Evolutionary conservation across 92 coral and sea anemone species (phyloP).

Genomic region (Virgularia gustaviana): DNA sequence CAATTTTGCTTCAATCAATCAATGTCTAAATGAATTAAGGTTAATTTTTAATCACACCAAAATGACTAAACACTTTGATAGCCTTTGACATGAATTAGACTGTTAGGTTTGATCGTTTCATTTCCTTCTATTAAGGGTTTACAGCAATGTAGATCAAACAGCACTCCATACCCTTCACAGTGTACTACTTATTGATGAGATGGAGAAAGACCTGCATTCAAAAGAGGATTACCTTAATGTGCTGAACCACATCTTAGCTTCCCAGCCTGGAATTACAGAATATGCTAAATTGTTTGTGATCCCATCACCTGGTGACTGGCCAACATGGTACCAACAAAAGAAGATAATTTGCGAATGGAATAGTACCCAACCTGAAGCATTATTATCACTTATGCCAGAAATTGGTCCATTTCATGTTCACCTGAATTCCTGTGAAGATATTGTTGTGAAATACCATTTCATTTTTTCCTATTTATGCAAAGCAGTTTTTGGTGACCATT

Average conservation of each 20-base stretch:
- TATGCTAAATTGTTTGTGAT: conserved; percentile 27
- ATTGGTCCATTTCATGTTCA: conserved; percentile 61
- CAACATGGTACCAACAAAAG: conserved; percentile 62
- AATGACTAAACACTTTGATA: conserved; percentile 35
- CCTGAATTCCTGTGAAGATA: conserved; percentile 52
- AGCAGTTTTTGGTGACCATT: conserved; percentile 40
- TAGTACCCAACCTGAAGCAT: background rate
- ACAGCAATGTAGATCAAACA: conserved; percentile 46
- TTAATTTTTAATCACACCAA: too few relatives aligned
- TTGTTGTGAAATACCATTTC: conserved; percentile 41
- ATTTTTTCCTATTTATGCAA: conserved; percentile 40
- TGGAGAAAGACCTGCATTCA: conserved; percentile 52
- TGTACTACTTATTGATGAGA: conserved; percentile 53
- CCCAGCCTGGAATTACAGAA: conserved; percentile 41
- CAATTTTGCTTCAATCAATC: too few relatives aligned
- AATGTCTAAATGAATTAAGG: too few relatives aligned
- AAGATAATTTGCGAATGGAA: conserved; percentile 30
- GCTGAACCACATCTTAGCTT: conserved; percentile 43
- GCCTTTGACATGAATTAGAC: too few relatives aligned
- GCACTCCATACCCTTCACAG: conserved; percentile 46
- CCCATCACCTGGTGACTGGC: conserved; percentile 60
- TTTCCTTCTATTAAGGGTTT: too few relatives aligned
- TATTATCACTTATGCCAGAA: conserved; percentile 45
- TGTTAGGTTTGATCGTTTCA: too few relatives aligned
- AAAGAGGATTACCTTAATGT: conserved; percentile 39